Base-by-base conservation (phyloP, 2,113 vertebrate genomes). In the Dinomys branickii region DNA sequence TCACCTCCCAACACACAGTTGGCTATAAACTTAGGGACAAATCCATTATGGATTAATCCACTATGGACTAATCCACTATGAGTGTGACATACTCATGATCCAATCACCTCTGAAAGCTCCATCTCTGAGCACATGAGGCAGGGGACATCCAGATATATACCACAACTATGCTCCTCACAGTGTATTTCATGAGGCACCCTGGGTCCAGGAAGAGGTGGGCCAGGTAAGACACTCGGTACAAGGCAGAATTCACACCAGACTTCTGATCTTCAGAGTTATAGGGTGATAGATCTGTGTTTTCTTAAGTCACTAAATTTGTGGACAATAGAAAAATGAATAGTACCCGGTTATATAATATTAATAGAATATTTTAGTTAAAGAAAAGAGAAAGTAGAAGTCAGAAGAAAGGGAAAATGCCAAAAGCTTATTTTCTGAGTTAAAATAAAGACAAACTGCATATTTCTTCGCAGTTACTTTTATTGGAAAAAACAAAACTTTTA, bases 401-500 rank as follows among this genome's bases (percentile, higher is more conserved):
- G 80, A 67, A 96, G 67, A 73, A 96, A 91, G 81, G 61, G 22
- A 85, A 92, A 87, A n/a, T n/a, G 56, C 11, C 41, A 38, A 85
- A 82, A 83, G 44, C 7, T 85, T 83, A 12, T 13, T 90, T 97
- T 83, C 30, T 83, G 5, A 94, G 17, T 91, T 91, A 50, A 94
- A 97, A 96, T 83, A 95, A 97, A 95, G 86, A 97, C 93, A 86
- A 88, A 88, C 65, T 12, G 16, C 10, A 30, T 52, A 2, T 88
- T 95, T 97, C 85, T 97, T 98, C 97, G 97, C 69, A 97, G 88
- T 97, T 94, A 97, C 91, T 98, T 99, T 99, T 99, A 99, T 97
- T 98, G 98, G 98, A 98, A 98, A 99, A 91, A 96, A 88, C 58
- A 94, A 92, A 98, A 98, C 94, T 98, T 96, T 98, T 98, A 92